Conservation (phyloP, 2,888 invertebrate genomes). For the Trachelus tabidus region DNA sequence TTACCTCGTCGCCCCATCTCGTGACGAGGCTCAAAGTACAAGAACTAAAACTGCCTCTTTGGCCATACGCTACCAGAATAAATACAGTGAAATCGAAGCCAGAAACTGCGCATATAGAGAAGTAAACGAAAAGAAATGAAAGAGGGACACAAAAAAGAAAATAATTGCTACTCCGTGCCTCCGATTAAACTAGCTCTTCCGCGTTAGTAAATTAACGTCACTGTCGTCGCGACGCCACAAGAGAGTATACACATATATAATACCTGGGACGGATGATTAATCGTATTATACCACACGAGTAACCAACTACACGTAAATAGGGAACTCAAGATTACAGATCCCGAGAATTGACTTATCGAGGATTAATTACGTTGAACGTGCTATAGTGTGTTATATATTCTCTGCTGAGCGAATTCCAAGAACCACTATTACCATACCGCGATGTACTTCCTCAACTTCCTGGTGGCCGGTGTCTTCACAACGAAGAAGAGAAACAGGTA, state of each 20-base stretch:
- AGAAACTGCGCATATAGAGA: conserved; percentile 43
- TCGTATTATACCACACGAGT: background rate
- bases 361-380: background rate
- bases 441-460: background rate
- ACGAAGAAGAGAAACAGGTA: background rate
- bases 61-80: conserved; percentile 29
- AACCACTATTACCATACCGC: background rate
- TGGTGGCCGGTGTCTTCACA: background rate
- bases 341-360: background rate
- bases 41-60: conserved; percentile 15
- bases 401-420: background rate
- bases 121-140: conserved; percentile 28
- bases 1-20: background rate
- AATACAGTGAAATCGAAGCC: conserved; percentile 28
- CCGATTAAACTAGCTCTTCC: background rate
- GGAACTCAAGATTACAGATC: background rate
- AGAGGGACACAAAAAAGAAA: conserved; percentile 15
- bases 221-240: conserved; percentile 6
- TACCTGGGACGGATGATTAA: background rate
- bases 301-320: background rate
- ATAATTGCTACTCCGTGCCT: background rate
- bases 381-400: background rate
- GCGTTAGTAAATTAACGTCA: background rate
- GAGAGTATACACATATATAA: background rate
- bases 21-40: background rate